These are phyloP conservation scores for Brachyhypopomus gauderio DNA, from an alignment of 2,113 vertebrate species.

Conservation along the genomic window DNA sequence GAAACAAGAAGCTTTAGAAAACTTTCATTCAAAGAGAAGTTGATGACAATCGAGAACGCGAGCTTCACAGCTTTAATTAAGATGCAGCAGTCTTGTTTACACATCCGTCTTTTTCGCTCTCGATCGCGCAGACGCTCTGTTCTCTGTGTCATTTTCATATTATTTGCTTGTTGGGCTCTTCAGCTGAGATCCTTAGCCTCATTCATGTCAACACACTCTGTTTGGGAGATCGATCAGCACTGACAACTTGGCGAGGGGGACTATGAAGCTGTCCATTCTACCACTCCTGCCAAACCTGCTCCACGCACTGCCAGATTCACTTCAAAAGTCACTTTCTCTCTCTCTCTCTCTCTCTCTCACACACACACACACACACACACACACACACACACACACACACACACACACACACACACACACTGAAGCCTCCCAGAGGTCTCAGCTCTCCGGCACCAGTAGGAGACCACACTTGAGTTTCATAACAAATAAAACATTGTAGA, in stretches of 20 bases:
- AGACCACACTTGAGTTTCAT: no score
- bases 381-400: no score
- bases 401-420: not conserved
- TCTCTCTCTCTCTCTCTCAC: not conserved
- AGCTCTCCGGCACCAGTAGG: no score
- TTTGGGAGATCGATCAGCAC: not conserved
- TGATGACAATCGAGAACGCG: not conserved
- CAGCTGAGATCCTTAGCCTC: not conserved
- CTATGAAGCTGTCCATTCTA: not conserved
- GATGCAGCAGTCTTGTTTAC: not conserved
- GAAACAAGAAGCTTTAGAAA: not conserved
- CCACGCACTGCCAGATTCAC: no score
- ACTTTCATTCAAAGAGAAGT: not conserved
- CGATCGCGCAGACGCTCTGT: not conserved
- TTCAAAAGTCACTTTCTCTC: not conserved
- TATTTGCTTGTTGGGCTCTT: not conserved
- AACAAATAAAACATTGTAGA: no score
- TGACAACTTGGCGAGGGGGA: not conserved
- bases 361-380: no score
- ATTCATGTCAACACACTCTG: not conserved
- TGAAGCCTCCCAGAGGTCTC: no score
- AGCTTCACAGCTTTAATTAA: not conserved
- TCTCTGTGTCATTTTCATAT: not conserved
- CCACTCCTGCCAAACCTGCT: conserved; percentile 1
- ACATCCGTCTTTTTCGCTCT: not conserved